Evolutionary conservation across 1,140 invertebrate genomes (phyloP), one percentile per base, ranked within the genome.

Genomic region (Drosophila rhopaloa): DNA sequence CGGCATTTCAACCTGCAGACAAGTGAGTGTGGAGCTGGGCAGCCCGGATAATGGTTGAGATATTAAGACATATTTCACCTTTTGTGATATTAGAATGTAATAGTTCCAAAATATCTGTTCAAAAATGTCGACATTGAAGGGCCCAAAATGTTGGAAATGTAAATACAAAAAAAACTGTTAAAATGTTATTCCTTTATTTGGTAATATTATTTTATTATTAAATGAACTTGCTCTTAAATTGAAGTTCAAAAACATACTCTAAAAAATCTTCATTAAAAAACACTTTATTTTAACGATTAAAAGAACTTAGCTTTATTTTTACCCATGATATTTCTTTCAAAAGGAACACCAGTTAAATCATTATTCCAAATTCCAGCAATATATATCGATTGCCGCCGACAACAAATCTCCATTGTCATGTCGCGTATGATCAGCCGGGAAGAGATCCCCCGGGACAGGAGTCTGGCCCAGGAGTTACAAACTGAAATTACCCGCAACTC

Each of bases 401-500:
- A 13, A 9, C 14, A 11, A 9, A 19, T 41, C 11, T n/a, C n/a
- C n/a, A 0, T 19, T 7, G 2, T 13, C 7, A 83, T 86, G 83
- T 72, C 83, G 11, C 27, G 27, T 13, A 37, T 32, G 0, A 19
- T 4, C 0, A 9, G 10, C 7, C 47, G 41, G n/a, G 11, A 40
- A 1, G 59, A 68, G 9, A 19, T 79, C 7, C 76, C 76, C 0
- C 62, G 62, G 0, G 76, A 79, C 35, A 10, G 37, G 9, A 19
- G 40, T 9, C 9, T 50, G 9, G 59, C 61, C 41, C 61, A 68
- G 16, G 61, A 47, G 6, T 10, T 89, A 8, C 63, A 50, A 0
- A 60, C 50, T 4, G 71, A 88, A 16, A 75, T 83, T 2, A 32
- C 46, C 5, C 84, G 72, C 41, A 60, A 70, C 32, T 59, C 84